Conservation (phyloP, 2,797 vertebrate genomes). For the Luscinia megarhynchos region DNA sequence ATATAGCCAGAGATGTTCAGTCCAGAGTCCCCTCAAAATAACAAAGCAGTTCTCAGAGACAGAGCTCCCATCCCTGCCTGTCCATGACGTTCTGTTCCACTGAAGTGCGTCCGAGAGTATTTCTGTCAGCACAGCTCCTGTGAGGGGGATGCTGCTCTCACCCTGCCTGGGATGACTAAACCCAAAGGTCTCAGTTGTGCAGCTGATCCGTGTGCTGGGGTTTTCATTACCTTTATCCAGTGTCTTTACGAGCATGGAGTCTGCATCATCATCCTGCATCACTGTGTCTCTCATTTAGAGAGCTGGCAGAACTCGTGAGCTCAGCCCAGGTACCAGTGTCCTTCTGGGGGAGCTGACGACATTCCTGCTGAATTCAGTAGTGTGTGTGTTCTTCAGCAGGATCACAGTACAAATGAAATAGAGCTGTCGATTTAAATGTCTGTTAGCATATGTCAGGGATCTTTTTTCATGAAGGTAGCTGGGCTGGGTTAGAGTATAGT, state of each 20-base stretch:
- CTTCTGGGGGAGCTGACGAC: not conserved
- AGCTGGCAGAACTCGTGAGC: not conserved
- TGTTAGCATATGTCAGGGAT: not conserved
- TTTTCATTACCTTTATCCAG: not conserved
- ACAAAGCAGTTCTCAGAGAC: not conserved
- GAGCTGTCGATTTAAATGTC: not conserved
- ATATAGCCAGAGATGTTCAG: not conserved
- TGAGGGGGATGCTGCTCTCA: not conserved
- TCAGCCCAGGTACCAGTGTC: conserved; percentile 6
- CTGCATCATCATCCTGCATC: conserved; percentile 16
- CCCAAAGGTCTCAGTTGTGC: not conserved
- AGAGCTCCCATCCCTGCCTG: not conserved
- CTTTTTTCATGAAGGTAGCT: not conserved
- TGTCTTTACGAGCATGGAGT: not conserved
- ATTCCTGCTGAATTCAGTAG: not conserved
- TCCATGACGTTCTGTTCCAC: not conserved
- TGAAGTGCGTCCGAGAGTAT: not conserved
- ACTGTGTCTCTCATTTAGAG: not conserved
- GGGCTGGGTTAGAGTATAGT: not conserved
- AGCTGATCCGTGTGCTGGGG: not conserved
- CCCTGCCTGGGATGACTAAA: not conserved
- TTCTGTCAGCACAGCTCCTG: not conserved
- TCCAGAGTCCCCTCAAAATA: not conserved
- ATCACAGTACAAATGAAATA: not conserved
- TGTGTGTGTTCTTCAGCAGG: not conserved